phyloP scores from a whole-genome alignment of 2,797 vertebrate species.

The Sparus aurata region DNA sequence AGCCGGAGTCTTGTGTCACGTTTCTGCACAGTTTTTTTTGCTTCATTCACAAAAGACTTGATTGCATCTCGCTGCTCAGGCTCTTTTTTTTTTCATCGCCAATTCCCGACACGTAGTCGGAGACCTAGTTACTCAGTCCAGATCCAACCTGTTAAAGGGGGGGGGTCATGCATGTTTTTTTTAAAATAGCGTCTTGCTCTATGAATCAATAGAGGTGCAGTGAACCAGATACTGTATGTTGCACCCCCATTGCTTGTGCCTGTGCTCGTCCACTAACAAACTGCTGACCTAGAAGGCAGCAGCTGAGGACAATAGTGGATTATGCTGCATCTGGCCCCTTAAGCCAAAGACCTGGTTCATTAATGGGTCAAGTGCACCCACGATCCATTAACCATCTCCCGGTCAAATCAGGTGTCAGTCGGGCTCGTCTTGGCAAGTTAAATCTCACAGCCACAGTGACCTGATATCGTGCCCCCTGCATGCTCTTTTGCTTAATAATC shows the following conservation, averaged over 20 bases:
- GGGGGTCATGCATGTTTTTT: conserved; percentile 32
- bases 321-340: conserved; percentile 70
- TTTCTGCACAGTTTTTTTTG: conserved; percentile 45
- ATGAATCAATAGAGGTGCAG: conserved; percentile 63
- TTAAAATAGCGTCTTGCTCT: conserved; percentile 7
- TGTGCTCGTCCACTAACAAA: conserved; percentile 43
- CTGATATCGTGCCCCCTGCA: not conserved
- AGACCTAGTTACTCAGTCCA: conserved; percentile 25
- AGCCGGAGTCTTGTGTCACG: conserved; percentile 41
- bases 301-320: conserved; percentile 77
- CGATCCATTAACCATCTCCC: conserved; percentile 32
- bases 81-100: not conserved
- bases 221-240: conserved; percentile 50
- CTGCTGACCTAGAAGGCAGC: conserved; percentile 75
- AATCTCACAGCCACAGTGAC: not conserved
- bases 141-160: conserved; percentile 27
- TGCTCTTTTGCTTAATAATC: conserved; percentile 22
- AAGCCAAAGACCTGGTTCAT: conserved; percentile 59
- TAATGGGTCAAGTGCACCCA: conserved; percentile 63
- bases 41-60: conserved; percentile 48
- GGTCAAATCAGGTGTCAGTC: conserved; percentile 24
- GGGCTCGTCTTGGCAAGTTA: conserved; percentile 7
- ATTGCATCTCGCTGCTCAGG: conserved; percentile 8
- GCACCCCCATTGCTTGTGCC: conserved; percentile 38
- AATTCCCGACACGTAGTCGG: not conserved